Percentiles rank a stretch among this genome's conserved stretches.
These are phyloP conservation scores for Cephus nigrinus DNA, from an alignment of 2,888 invertebrate genomes.

Conservation along the genomic window DNA sequence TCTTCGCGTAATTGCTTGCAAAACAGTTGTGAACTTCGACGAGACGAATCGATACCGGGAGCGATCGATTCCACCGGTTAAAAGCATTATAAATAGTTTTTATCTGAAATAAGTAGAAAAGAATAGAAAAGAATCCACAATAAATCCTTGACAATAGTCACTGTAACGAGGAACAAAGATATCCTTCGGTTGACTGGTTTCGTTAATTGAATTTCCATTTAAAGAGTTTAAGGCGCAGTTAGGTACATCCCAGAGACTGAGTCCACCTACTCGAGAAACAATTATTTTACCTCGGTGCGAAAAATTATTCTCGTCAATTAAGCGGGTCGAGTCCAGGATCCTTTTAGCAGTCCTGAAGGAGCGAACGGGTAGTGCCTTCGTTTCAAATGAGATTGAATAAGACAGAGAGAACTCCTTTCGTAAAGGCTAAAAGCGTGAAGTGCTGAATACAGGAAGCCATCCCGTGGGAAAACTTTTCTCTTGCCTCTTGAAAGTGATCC, in stretches of 20 bases:
- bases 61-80: neutral
- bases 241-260: neutral
- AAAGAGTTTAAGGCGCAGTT: neutral
- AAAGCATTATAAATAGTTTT: neutral
- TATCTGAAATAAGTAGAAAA: neutral
- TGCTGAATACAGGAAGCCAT: neutral
- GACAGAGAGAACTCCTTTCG: neutral
- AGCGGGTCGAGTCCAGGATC: neutral
- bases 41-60: neutral
- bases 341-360: neutral
- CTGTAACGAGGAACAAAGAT: neutral
- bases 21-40: neutral
- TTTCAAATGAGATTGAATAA: neutral
- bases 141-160: neutral
- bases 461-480: neutral
- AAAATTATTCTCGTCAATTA: neutral
- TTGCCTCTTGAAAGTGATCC: neutral
- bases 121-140: neutral
- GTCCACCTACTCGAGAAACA: neutral
- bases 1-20: neutral
- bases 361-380: neutral
- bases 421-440: neutral
- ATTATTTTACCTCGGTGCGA: neutral
- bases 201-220: neutral
- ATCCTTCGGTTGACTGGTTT: neutral